Base-by-base conservation (phyloP, 2,797 vertebrate genomes). In the Lateolabrax maculatus region DNA sequence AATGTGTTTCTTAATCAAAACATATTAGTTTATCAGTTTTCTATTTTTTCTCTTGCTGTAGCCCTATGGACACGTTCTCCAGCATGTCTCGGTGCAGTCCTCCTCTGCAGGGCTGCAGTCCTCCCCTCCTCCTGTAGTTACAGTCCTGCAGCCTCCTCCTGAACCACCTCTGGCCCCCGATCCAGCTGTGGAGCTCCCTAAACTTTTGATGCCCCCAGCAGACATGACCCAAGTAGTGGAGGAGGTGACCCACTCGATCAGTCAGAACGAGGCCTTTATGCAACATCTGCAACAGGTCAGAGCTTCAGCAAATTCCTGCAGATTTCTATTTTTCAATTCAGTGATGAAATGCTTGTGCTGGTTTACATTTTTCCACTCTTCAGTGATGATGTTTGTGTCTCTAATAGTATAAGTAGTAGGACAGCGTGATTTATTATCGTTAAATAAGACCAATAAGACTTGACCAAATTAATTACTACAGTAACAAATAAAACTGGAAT, bases 211-310 rank as follows among this genome's bases (percentile, higher is more conserved):
- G 52, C 87, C 92, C 37, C 89, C 92, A 19, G 74, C 88, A 46
- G 91, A 93, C 31, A 65, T 90, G 74, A 90, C 71, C 66, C 92
- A 85, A 31, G 87, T 58, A 15, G 88, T 82, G 84, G 93, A 94
- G 43, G 93, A 93, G 83, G 90, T 79, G 78, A 70, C 87, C 61
- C 74, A 87, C 43, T 83, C 88, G 0, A 55, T 91, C 63, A 84
- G 84, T 72, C 91, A 88, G 61, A 95, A 92, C 84, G 93, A 94
- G 82, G 89, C 84, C 87, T 94, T 94, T 71, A 91, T 95, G 80
- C 94, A 95, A 77, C 92, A 93, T 70, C 81, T 94, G 72, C 93
- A 95, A 80, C 93, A 96, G 94, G 95, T 95, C 62, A 88, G 90
- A 72, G 37, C 31, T 5, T 2, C 5, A 5, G 9, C 58, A 15